Evolutionary conservation across 2,797 vertebrate species (phyloP), one percentile per base, ranked within the genome.

Genomic region (Bucorvus abyssinicus): DNA sequence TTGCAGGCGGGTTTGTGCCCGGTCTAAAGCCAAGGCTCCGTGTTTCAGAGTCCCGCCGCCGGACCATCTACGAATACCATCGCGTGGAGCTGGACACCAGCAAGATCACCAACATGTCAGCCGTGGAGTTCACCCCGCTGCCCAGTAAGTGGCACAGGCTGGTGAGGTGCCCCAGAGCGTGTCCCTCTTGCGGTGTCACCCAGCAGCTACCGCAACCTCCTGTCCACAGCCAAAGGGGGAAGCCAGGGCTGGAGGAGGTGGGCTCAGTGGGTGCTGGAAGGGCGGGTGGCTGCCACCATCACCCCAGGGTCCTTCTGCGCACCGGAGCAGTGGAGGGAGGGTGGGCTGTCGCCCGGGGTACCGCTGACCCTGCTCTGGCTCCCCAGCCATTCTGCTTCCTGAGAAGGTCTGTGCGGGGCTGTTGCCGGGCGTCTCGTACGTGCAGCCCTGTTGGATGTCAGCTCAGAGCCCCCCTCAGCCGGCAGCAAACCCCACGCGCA

Each of bases 21-120:
- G 0, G 2, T 0, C 15, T 89, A 3, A 73, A 14, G 7, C 68
- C 61, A 0, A 0, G 38, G 47, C 19, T 81, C 17, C 1, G 10
- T 34, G 50, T 95, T 94, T 24, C 97, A 99, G 99, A 99, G 87
- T 91, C 97, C 13, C 98, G 97, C 52, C 98, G 96, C 8, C 97
- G 98, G 32, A 99, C 98, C 2, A 99, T 99, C 97, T 99, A 99
- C 0, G 99, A 99, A 81, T 99, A 99, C 49, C 99, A 99, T 56
- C 98, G 99, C 0, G 98, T 99, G 93, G 99, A 99, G 97, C 97
- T 99, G 52, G 98, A 99, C 97, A 97, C 97, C 82, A 96, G 98
- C 87, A 98, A 97, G 96, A 98, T 99, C 56, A 90, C 95, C 76
- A 99, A 82, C 87, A 80, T 81, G 52, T 98, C 99, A 0, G 98